phyloP scores from a whole-genome alignment of 2,113 vertebrate genomes.

The Leucosticte australis region DNA sequence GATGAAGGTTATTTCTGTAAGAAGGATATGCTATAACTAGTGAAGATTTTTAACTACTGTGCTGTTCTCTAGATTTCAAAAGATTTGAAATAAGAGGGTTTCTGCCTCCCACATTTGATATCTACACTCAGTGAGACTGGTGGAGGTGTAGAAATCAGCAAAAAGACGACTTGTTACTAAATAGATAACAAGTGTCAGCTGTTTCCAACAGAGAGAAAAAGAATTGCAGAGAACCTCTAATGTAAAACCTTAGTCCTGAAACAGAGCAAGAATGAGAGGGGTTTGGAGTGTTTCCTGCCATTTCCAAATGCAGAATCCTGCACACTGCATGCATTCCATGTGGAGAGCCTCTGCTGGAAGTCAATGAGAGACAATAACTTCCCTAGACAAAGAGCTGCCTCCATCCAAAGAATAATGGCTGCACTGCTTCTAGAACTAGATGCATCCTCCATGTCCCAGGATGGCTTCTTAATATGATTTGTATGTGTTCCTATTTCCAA shows the following conservation, averaged over 20 bases:
- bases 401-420: neutral
- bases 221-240: neutral
- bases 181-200: neutral
- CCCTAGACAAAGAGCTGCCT: neutral
- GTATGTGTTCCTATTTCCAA: neutral
- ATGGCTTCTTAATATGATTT: neutral
- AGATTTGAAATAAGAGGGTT: neutral
- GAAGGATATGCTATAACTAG: neutral
- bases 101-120: neutral
- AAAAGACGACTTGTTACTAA: neutral
- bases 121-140: neutral
- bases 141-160: neutral
- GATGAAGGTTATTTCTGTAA: neutral
- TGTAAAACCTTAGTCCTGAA: neutral
- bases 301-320: neutral
- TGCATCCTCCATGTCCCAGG: neutral
- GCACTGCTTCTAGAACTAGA: neutral
- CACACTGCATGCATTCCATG: rapidly evolving
- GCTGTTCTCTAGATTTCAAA: neutral
- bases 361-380: neutral
- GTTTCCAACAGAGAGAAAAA: neutral
- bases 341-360: neutral
- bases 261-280: neutral
- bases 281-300: neutral
- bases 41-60: neutral